Evolutionary conservation across 2,888 invertebrate species (phyloP).

Genomic region (Ormyrus labotus): DNA sequence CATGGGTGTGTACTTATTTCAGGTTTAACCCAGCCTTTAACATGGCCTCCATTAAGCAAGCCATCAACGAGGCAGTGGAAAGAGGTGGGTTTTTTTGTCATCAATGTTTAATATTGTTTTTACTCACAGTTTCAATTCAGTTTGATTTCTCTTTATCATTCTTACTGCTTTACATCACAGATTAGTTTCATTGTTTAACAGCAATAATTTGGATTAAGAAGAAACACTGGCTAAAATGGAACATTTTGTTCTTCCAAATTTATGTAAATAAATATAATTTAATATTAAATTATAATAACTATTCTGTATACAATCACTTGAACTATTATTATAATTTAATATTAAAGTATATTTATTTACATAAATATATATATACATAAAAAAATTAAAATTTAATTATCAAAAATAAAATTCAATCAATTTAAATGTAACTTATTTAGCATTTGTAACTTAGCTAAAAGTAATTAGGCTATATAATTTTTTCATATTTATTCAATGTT

Average conservation of each 20-base stretch:
- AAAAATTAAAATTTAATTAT: background rate
- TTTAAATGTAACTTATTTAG: too few relatives aligned
- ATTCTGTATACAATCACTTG: too few relatives aligned
- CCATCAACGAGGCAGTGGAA: constrained; percentile 95
- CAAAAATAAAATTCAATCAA: background rate
- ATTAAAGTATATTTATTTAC: too few relatives aligned
- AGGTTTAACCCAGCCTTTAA: constrained; percentile 96
- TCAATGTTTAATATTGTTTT: constrained; percentile 25
- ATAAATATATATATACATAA: background rate
- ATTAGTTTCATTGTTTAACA: background rate
- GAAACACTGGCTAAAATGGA: too few relatives aligned
- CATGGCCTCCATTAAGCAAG: constrained; percentile 95
- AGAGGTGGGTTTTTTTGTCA: constrained; percentile 82
- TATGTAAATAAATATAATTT: too few relatives aligned
- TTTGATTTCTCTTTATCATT: constrained; percentile 42
- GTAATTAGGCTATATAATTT: too few relatives aligned
- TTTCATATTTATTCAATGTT: too few relatives aligned
- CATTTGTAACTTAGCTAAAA: too few relatives aligned
- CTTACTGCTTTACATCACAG: constrained; percentile 43
- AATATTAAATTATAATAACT: too few relatives aligned
- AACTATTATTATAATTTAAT: too few relatives aligned
- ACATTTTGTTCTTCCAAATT: too few relatives aligned
- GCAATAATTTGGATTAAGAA: background rate
- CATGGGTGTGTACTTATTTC: constrained; percentile 76
- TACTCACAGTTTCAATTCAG: constrained; percentile 12